Evolutionary conservation across 2,888 invertebrate genomes (phyloP).

Genomic region (Chaitophorus viminalis): DNA sequence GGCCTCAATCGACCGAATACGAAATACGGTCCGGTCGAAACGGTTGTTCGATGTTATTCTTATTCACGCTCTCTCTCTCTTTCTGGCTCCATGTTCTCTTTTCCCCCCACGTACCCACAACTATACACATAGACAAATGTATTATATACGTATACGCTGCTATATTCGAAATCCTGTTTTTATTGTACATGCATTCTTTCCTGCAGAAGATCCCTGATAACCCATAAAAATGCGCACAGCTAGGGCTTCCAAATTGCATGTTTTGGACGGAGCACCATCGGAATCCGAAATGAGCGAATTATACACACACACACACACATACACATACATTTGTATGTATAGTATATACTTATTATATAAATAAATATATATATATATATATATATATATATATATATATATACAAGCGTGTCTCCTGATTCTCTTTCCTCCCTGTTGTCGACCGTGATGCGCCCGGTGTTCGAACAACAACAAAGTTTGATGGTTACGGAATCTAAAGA

Average conservation of each 20-base stretch:
- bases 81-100: not conserved
- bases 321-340: not conserved
- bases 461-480: constrained; percentile 59
- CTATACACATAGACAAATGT: not conserved
- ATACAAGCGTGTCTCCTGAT: too few species aligned
- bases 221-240: constrained; percentile 50
- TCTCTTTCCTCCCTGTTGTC: not conserved
- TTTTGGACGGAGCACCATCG: constrained; percentile 52
- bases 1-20: constrained; percentile 39
- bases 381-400: too few species aligned
- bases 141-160: not conserved
- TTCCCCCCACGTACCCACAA: not conserved
- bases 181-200: constrained; percentile 40
- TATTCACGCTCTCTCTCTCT: not conserved
- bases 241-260: constrained; percentile 44
- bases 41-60: constrained; percentile 20
- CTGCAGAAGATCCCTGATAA: constrained; percentile 44
- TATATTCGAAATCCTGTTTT: constrained; percentile 51
- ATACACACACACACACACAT: constrained; percentile 6
- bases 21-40: constrained; percentile 30
- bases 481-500: constrained; percentile 33
- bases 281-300: constrained; percentile 55
- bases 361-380: not conserved
- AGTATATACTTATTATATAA: too few species aligned
- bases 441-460: not conserved